phyloP scores from a whole-genome alignment of 1,140 invertebrate genomes.

The Tetramorium simillimum region DNA sequence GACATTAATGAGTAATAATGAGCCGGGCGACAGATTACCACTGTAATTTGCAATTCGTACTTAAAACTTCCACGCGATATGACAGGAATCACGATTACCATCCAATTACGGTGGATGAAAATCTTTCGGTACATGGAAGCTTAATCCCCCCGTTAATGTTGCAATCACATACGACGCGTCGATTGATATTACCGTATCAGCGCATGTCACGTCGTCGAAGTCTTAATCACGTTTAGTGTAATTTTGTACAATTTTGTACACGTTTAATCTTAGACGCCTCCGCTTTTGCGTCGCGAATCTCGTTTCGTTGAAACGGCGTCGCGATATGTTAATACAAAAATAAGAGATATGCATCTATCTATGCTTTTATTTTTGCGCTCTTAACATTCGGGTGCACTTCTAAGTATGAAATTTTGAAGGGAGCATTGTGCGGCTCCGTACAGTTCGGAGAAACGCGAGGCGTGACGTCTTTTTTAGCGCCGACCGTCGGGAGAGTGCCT shows the following conservation, averaged over 20 bases:
- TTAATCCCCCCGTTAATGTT: slow-evolving; percentile 32
- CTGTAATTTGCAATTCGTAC: slow-evolving; percentile 43
- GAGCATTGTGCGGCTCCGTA: background rate
- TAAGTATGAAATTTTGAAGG: background rate
- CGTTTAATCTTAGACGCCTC: background rate
- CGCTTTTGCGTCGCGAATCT: background rate
- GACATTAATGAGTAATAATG: slow-evolving; percentile 44
- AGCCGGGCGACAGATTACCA: slow-evolving; percentile 35
- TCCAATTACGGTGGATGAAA: slow-evolving; percentile 47
- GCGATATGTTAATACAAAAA: background rate
- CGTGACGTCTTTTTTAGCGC: background rate
- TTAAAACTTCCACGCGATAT: slow-evolving; percentile 40
- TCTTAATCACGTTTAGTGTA: slow-evolving; percentile 3
- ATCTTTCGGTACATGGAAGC: slow-evolving; percentile 28
- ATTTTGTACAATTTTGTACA: background rate
- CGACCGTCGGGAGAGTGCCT: background rate
- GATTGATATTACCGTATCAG: slow-evolving; percentile 9
- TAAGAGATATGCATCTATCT: background rate
- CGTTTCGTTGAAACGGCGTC: background rate
- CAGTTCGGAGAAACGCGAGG: background rate
- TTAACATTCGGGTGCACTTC: background rate
- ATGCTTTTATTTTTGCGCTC: background rate
- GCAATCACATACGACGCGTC: background rate
- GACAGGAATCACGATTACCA: slow-evolving; percentile 37
- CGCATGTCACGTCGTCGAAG: background rate